A percentile compares a stretch with the other conserved stretches of the same genome.
Conservation (phyloP, 2,113 vertebrate genomes). For the Pelecanus crispus region DNA sequence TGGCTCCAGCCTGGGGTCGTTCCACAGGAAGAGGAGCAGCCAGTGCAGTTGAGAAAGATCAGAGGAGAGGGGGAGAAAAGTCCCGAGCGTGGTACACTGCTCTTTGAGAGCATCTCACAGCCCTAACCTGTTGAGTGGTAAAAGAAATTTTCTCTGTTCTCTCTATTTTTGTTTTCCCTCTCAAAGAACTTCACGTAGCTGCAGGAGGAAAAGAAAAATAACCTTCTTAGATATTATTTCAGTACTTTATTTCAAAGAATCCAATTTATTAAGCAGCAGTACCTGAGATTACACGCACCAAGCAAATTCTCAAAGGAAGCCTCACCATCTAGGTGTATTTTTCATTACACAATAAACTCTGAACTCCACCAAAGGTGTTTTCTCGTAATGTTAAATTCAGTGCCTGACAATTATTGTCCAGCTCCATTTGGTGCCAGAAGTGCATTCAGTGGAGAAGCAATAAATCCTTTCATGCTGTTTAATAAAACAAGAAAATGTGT, state of each 20-base stretch:
- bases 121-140: background rate
- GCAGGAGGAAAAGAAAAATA: conserved; percentile 4
- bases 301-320: conserved; percentile 53
- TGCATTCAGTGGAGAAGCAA: conserved; percentile 26
- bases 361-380: conserved; percentile 36
- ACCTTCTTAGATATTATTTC: conserved; percentile 1
- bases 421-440: conserved; percentile 12
- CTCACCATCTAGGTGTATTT: conserved; percentile 44
- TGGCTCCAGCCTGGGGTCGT: background rate
- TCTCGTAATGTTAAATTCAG: conserved; percentile 25
- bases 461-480: conserved; percentile 56
- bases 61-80: background rate
- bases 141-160: background rate
- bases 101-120: background rate
- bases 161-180: background rate
- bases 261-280: conserved; percentile 53
- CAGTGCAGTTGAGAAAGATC: background rate
- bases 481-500: conserved; percentile 57
- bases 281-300: conserved; percentile 33
- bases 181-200: background rate
- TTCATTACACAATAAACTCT: conserved; percentile 30
- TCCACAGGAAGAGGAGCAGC: background rate
- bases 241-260: conserved; percentile 46
- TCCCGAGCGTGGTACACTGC: background rate
- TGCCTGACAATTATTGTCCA: conserved; percentile 20